Conservation (phyloP, 53 echinoderm and acorn worm species). For the Temnopleurus reevesii region DNA sequence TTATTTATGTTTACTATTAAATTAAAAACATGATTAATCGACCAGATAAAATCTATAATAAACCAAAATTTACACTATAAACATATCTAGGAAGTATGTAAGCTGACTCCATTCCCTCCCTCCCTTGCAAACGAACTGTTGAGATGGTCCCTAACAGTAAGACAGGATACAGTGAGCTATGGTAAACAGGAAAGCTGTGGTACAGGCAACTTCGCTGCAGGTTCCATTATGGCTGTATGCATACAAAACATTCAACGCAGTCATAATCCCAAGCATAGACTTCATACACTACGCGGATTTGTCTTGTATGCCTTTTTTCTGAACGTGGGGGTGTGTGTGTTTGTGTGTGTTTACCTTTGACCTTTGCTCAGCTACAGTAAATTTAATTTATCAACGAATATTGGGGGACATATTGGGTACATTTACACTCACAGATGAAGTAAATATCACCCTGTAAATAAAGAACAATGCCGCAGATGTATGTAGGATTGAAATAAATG, state of each 20-base stretch:
- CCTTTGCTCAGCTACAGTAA: conserved; percentile 16
- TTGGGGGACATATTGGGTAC: not conserved
- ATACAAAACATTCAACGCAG: conserved; percentile 2
- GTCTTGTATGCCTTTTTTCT: not conserved
- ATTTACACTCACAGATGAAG: not conserved
- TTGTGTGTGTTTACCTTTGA: not conserved
- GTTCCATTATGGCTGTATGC: conserved; percentile 36
- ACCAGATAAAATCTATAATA: too few relatives aligned
- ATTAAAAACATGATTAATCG: too few relatives aligned
- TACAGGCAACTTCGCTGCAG: not conserved
- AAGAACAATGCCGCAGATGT: not conserved
- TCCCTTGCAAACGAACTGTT: conserved; percentile 27
- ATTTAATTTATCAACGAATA: conserved; percentile 19
- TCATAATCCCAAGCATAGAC: too few relatives aligned
- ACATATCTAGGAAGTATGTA: too few relatives aligned
- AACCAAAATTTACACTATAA: too few relatives aligned
- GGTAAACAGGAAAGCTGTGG: conserved; percentile 44
- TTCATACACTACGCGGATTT: not conserved
- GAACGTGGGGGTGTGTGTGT: not conserved
- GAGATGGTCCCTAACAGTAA: conserved; percentile 62
- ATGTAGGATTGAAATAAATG: conserved; percentile 8
- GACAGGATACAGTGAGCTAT: conserved; percentile 22
- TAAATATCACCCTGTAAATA: not conserved
- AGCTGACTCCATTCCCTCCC: too few relatives aligned
- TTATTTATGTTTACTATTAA: too few relatives aligned